phyloP scores from a whole-genome alignment of 2,113 vertebrate genomes.

The Psophia crepitans region DNA sequence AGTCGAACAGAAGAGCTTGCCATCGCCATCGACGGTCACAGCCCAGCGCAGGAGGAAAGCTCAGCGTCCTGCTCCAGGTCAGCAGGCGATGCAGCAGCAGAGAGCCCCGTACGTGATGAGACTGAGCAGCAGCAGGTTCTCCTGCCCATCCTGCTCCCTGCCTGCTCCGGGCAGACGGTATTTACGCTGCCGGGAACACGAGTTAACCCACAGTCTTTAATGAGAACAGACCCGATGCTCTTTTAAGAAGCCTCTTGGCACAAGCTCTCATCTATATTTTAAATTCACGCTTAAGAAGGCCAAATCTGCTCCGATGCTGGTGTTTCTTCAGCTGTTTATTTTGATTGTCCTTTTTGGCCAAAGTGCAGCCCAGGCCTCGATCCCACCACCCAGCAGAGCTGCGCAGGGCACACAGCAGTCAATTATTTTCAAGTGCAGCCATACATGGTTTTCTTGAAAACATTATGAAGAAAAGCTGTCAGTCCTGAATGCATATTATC shows the following conservation, averaged over 20 bases:
- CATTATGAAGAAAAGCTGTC: slow-evolving; percentile 41
- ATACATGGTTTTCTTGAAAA: background rate
- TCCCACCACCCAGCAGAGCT: background rate
- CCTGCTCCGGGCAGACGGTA: background rate
- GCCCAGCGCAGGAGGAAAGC: background rate
- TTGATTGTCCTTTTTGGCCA: background rate
- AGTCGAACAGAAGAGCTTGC: background rate
- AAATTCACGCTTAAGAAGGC: background rate
- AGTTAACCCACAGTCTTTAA: background rate
- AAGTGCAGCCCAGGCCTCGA: background rate
- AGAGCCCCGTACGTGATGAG: fast-evolving
- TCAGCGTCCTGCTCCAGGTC: background rate
- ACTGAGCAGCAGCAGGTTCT: background rate
- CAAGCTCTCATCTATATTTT: background rate
- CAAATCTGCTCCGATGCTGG: background rate
- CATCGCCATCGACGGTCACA: fast-evolving
- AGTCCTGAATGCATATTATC: slow-evolving; percentile 42
- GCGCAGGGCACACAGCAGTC: background rate
- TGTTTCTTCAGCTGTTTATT: background rate
- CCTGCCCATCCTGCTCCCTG: background rate
- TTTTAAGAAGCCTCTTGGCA: slow-evolving; percentile 5
- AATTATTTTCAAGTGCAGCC: background rate
- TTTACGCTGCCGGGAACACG: background rate
- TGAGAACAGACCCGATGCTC: background rate
- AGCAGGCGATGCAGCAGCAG: background rate